These are phyloP conservation scores for Aphyosemion australe DNA, from an alignment of 2,113 vertebrate species.

Conservation along the genomic window DNA sequence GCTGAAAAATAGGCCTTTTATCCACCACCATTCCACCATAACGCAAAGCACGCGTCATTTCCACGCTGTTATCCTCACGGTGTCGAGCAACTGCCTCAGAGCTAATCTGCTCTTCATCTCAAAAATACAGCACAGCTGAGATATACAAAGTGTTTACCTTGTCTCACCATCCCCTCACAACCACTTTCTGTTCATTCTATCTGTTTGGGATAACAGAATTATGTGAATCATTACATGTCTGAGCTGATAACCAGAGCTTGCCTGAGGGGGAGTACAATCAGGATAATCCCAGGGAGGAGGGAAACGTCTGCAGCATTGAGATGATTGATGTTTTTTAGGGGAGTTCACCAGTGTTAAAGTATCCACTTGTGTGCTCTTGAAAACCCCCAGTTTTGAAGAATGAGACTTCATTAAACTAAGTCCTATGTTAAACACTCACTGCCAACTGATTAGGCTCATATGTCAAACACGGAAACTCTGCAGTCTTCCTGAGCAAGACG, in stretches of 20 bases:
- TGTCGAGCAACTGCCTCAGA: slow-evolving; percentile 43
- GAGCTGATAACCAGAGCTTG: slow-evolving; percentile 27
- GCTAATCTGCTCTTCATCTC: slow-evolving; percentile 42
- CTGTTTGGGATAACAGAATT: slow-evolving; percentile 8
- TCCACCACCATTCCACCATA: slow-evolving; percentile 63
- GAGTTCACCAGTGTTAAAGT: slow-evolving; percentile 58
- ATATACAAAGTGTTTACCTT: slow-evolving; percentile 13
- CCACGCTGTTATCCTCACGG: slow-evolving; percentile 53
- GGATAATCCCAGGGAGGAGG: slow-evolving; percentile 46
- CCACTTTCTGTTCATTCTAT: slow-evolving; percentile 9
- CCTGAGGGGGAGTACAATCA: slow-evolving; percentile 34
- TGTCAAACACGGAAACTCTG: slow-evolving; percentile 25
- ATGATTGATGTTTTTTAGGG: slow-evolving; percentile 59
- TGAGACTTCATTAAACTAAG: slow-evolving; percentile 48
- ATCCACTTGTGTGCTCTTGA: slow-evolving; percentile 57
- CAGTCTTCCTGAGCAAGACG: slow-evolving; percentile 10
- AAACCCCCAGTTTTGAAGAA: slow-evolving; percentile 46
- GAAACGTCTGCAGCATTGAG: slow-evolving; percentile 27
- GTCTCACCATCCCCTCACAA: slow-evolving; percentile 1
- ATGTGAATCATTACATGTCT: slow-evolving; percentile 38
- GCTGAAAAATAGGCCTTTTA: slow-evolving; percentile 73
- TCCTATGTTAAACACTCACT: slow-evolving; percentile 31
- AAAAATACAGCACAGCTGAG: neutral
- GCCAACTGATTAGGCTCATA: slow-evolving; percentile 46
- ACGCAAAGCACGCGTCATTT: slow-evolving; percentile 69